A percentile compares a stretch with the other conserved stretches of the same genome.
phyloP scores from a whole-genome alignment of 1,140 invertebrate species.

The Neotoxoptera formosana region DNA sequence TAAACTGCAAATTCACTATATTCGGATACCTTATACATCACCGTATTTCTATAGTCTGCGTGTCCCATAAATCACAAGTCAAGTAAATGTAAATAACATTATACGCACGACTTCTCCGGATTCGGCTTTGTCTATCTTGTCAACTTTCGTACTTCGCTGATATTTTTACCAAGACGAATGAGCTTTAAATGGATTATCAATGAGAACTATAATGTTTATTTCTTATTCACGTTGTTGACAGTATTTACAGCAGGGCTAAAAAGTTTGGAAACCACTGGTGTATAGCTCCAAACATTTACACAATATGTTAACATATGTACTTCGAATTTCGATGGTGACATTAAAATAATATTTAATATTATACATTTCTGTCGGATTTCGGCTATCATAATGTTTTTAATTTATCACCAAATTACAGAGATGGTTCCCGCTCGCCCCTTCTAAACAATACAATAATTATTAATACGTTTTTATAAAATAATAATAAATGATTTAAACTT shows the following conservation, averaged over 20 bases:
- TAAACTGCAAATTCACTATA: too few relatives aligned
- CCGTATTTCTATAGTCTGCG: too few relatives aligned
- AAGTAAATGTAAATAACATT: too few relatives aligned
- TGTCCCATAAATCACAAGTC: too few relatives aligned
- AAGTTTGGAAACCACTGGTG: not conserved
- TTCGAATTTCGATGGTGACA: not conserved
- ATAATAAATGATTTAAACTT: not conserved
- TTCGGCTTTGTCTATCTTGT: too few relatives aligned
- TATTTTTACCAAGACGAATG: too few relatives aligned
- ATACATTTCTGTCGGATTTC: not conserved
- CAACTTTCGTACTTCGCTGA: too few relatives aligned
- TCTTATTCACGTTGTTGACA: too few relatives aligned
- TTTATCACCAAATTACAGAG: not conserved
- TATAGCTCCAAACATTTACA: not conserved
- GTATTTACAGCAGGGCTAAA: not conserved
- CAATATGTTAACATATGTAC: not conserved
- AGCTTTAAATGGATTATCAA: too few relatives aligned
- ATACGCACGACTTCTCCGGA: too few relatives aligned
- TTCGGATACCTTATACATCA: too few relatives aligned
- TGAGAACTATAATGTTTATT: too few relatives aligned
- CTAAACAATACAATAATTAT: not conserved
- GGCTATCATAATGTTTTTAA: not conserved
- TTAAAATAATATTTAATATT: not conserved
- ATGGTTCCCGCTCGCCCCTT: not conserved
- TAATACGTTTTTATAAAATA: not conserved